These are phyloP conservation scores for Zoanthus sociatus DNA, from an alignment of 92 coral and sea anemone genomes.

Conservation along the genomic window DNA sequence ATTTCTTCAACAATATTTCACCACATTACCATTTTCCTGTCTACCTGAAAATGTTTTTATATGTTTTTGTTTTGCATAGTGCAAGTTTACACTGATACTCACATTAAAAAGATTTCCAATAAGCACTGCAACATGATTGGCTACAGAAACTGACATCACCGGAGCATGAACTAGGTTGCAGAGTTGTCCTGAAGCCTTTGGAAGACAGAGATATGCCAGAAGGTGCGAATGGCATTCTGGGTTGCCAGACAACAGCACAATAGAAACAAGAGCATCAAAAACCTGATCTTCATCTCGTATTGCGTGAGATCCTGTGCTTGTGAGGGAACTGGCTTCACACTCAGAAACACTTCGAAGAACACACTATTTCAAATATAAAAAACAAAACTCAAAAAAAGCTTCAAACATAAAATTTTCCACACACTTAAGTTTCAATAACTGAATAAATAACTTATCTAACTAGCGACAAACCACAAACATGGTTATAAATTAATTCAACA, in stretches of 20 bases:
- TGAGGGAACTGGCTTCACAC: slow-evolving; percentile 84
- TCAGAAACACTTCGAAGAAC: slow-evolving; percentile 77
- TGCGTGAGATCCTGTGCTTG: slow-evolving; percentile 84
- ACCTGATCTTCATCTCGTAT: slow-evolving; percentile 82
- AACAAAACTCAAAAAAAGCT: too few species aligned
- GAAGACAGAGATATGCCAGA: slow-evolving; percentile 92
- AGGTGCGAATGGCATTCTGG: slow-evolving; percentile 95
- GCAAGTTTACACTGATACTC: slow-evolving; percentile 47
- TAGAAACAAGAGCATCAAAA: slow-evolving; percentile 87
- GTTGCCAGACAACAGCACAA: slow-evolving; percentile 92
- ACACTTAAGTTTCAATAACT: too few species aligned
- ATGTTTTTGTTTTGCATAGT: neutral
- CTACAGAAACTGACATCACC: slow-evolving; percentile 65
- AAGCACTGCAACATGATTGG: slow-evolving; percentile 87
- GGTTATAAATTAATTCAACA: too few species aligned
- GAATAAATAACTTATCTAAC: too few species aligned
- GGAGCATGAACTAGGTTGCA: slow-evolving; percentile 78
- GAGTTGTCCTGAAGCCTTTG: slow-evolving; percentile 91
- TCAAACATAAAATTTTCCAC: too few species aligned
- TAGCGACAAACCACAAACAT: too few species aligned
- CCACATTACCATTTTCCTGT: too few species aligned
- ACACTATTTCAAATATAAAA: slow-evolving; percentile 20
- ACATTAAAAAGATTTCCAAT: slow-evolving; percentile 95
- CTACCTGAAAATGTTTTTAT: too few species aligned
- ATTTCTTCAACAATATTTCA: too few species aligned